These are phyloP conservation scores for Formica selysi DNA, from an alignment of 1,140 invertebrate genomes.

Conservation along the genomic window DNA sequence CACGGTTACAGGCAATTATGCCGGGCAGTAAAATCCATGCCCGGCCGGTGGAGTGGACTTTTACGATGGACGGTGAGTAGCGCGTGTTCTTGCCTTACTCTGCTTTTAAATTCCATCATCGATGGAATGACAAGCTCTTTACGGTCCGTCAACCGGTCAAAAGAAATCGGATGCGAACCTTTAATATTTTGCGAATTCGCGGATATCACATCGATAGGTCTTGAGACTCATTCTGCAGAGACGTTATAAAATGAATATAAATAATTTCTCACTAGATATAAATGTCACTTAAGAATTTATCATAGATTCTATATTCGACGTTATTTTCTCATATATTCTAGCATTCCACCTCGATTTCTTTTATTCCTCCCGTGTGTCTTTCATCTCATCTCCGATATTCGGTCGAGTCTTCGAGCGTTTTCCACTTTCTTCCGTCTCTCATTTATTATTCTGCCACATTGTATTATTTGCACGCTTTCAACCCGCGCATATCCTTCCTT, in stretches of 20 bases:
- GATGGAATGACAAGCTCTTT: conserved; percentile 33
- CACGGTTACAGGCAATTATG: conserved; percentile 74
- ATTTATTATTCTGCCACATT: conserved; percentile 80
- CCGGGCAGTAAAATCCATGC: conserved; percentile 67
- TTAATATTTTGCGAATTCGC: background rate
- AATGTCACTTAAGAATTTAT: conserved; percentile 19
- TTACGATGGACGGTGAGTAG: conserved; percentile 55
- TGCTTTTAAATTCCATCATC: conserved; percentile 6
- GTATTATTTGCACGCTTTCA: conserved; percentile 75
- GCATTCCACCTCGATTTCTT: conserved; percentile 17
- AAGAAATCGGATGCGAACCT: background rate
- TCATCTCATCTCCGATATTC: conserved; percentile 41
- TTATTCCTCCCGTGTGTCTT: conserved; percentile 23
- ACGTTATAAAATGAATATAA: background rate
- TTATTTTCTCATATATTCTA: conserved; percentile 34
- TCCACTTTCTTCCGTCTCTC: conserved; percentile 73
- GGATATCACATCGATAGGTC: background rate
- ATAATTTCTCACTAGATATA: background rate
- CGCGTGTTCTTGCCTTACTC: background rate
- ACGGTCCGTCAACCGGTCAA: background rate
- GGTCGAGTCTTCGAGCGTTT: conserved; percentile 61
- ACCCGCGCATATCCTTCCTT: conserved; percentile 9
- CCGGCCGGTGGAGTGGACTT: conserved; percentile 49
- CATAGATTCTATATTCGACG: background rate
- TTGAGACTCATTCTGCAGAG: background rate